Percentiles rank a stretch among this genome's conserved stretches.
Evolutionary conservation across 2,113 vertebrate genomes (phyloP).

Genomic region (Anhinga anhinga): DNA sequence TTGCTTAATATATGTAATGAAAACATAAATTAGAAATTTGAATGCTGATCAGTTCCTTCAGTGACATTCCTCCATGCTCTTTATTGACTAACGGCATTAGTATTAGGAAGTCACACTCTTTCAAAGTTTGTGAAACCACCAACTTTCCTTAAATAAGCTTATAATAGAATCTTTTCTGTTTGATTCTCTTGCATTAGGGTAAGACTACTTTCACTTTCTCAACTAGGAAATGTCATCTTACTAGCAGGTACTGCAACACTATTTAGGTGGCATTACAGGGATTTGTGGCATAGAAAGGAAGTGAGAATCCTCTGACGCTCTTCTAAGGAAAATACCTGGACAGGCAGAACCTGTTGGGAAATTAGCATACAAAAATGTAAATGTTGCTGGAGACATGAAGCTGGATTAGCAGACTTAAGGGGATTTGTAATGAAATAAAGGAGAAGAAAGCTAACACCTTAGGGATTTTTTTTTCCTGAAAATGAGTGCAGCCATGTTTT

Average conservation of each 20-base stretch:
- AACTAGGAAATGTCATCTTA: not conserved
- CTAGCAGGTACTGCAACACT: not conserved
- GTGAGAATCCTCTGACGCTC: not conserved
- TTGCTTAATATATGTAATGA: not conserved
- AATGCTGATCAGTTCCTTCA: not conserved
- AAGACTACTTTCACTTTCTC: not conserved
- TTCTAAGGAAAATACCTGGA: constrained; percentile 12
- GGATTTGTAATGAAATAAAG: constrained; percentile 64
- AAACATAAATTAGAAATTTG: not conserved
- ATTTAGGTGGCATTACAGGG: not conserved
- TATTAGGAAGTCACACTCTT: not conserved
- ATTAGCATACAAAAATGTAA: constrained; percentile 52
- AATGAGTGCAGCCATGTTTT: not conserved
- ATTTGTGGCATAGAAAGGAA: not conserved
- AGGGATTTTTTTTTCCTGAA: not conserved
- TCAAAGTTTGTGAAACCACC: not conserved
- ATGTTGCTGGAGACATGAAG: constrained; percentile 36
- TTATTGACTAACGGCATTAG: not conserved
- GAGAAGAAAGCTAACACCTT: constrained; percentile 5
- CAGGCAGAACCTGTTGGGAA: constrained; percentile 47
- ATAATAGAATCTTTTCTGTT: not conserved
- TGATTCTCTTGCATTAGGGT: not conserved
- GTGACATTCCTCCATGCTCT: not conserved
- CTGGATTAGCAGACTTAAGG: constrained; percentile 52
- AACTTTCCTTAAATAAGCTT: not conserved